Base-by-base conservation (phyloP, 2,113 vertebrate genomes). In the Oenanthe melanoleuca region DNA sequence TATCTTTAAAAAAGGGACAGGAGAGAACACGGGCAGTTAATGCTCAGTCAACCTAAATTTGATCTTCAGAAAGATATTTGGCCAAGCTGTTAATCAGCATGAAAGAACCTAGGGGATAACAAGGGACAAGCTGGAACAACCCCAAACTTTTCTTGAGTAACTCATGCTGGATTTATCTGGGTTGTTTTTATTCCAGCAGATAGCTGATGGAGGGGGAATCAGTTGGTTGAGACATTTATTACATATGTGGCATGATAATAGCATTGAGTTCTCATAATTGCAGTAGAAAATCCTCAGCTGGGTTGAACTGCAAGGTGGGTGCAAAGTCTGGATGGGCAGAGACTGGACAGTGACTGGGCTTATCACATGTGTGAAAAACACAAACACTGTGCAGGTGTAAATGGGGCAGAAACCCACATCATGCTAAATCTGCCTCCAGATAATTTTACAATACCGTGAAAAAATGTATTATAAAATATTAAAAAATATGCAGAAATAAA, bases 11-110 rank as follows among this genome's bases (percentile, higher is more conserved):
- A 96, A 92, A 89, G 40, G 57, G 57, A 89, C 65, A 72, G 73
- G 44, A 97, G 91, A 83, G 86, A 95, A 92, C 92, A 91, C 3
- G 60, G 83, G 65, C 65, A 95, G 83, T 91, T 89, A 95, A 96
- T 96, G 96, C 91, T 96, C 86, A 92, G 86, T 92, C 95, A 95
- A 57, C 88, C 92, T 93, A 93, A 94, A 95, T 97, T 96, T 95
- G 91, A 95, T 93, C 94, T 93, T 91, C 69, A 53, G 95, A 72
- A 91, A 92, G 91, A 72, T 95, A 95, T 95, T 93, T 95, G 92
- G 81, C 61, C 65, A 78, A 93, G 86, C 91, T 84, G 86, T 86
- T 95, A 90, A 94, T 93, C 86, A 80, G 49, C 0, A 0, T 93
- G 80, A 74, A 93, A 89, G 69, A 91, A 93, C 83, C 52, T 49